These are phyloP conservation scores for Mastacembelus armatus DNA, from an alignment of 2,797 vertebrate species.

Conservation along the genomic window DNA sequence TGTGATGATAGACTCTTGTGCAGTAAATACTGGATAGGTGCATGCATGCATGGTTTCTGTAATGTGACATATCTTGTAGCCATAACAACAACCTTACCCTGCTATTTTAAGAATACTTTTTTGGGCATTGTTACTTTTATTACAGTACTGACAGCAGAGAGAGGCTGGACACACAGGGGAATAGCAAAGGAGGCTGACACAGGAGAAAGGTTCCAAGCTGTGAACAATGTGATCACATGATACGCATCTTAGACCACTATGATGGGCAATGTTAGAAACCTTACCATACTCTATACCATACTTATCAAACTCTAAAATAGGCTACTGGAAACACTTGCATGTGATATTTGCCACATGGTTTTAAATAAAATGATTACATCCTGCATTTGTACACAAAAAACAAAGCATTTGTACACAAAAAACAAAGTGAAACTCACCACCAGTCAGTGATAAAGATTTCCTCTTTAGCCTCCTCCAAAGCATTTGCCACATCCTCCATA, in stretches of 20 bases:
- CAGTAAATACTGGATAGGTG: not conserved
- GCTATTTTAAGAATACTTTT: not conserved
- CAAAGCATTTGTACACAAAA: no score
- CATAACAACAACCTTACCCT: not conserved
- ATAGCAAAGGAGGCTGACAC: not conserved
- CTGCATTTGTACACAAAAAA: no score
- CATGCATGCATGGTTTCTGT: not conserved
- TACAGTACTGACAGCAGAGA: not conserved
- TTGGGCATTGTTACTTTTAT: not conserved
- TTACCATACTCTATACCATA: not conserved
- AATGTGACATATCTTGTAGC: not conserved
- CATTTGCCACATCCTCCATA: slow-evolving; percentile 95
- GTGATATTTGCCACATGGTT: no score
- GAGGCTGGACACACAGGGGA: not conserved
- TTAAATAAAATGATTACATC: no score
- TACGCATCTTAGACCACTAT: not conserved
- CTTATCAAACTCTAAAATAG: no score
- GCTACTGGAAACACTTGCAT: no score
- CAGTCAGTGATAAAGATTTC: slow-evolving; percentile 99
- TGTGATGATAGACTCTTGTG: not conserved
- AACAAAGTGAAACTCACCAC: slow-evolving; percentile 87
- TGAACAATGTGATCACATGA: not conserved
- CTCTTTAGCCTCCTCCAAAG: slow-evolving; percentile 94
- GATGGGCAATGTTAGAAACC: no score
- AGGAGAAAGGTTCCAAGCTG: not conserved